phyloP scores from a whole-genome alignment of 2,113 vertebrate species.

The Microcebus tavaratra region DNA sequence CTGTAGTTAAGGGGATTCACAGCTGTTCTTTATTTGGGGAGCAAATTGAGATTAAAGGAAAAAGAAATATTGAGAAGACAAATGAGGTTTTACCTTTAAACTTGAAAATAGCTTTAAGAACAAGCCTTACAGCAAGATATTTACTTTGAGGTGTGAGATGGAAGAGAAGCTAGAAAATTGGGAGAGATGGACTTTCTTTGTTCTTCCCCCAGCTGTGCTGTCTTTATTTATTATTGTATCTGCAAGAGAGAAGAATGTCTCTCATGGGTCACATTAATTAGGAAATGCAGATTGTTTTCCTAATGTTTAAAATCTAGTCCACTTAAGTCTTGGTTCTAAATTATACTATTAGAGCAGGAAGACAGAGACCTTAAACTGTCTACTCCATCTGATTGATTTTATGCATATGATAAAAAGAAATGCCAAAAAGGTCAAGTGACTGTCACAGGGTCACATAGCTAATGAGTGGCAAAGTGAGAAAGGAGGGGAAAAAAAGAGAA shows the following conservation, averaged over 20 bases:
- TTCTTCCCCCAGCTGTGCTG: neutral
- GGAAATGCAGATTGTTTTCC: neutral
- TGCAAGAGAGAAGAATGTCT: neutral
- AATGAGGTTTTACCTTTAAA: neutral
- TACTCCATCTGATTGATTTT: neutral
- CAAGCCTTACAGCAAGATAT: neutral
- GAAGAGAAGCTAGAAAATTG: neutral
- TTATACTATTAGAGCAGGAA: neutral
- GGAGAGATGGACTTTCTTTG: neutral
- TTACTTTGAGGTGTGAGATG: neutral
- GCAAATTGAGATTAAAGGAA: neutral
- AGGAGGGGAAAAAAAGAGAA: neutral
- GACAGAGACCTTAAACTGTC: neutral
- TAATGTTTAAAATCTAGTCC: neutral
- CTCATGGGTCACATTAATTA: neutral
- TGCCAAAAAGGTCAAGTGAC: neutral
- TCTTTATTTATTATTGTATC: neutral
- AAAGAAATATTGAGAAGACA: neutral
- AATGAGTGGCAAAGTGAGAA: neutral
- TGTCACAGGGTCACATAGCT: neutral
- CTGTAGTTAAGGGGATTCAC: neutral
- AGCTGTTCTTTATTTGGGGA: conserved; percentile 13
- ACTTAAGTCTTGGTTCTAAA: neutral
- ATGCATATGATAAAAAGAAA: neutral
- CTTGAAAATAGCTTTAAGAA: neutral